Percentiles rank a stretch among this genome's conserved stretches.
These are phyloP conservation scores for Drosophila quadrilineata DNA, from an alignment of 1,140 invertebrate species.

Conservation along the genomic window DNA sequence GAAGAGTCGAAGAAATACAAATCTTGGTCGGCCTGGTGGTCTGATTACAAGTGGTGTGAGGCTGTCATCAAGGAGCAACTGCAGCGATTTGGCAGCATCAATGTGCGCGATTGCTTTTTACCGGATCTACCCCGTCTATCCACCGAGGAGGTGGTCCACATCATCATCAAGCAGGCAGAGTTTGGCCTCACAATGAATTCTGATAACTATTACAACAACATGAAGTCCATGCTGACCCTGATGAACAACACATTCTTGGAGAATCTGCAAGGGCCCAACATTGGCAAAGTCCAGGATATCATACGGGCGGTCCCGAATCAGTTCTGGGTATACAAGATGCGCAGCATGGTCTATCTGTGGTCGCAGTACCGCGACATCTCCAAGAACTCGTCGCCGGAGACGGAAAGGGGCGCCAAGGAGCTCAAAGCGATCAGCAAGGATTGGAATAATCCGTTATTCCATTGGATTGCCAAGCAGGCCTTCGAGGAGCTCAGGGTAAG, in stretches of 20 bases:
- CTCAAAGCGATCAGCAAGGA: slow-evolving; percentile 51
- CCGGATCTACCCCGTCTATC: slow-evolving; percentile 50
- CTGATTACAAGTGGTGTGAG: slow-evolving; percentile 52
- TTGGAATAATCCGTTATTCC: slow-evolving; percentile 56
- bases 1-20: slow-evolving; percentile 48
- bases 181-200: slow-evolving; percentile 52
- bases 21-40: slow-evolving; percentile 54
- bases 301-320: slow-evolving; percentile 56
- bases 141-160: slow-evolving; percentile 56
- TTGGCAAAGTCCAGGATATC: slow-evolving; percentile 45
- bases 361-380: slow-evolving; percentile 45
- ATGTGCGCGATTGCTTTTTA: slow-evolving; percentile 56
- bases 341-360: slow-evolving; percentile 63
- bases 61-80: slow-evolving; percentile 45
- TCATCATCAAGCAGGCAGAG: slow-evolving; percentile 48
- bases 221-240: slow-evolving; percentile 59
- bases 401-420: slow-evolving; percentile 28
- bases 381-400: slow-evolving; percentile 13
- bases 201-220: slow-evolving; percentile 57
- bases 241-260: slow-evolving; percentile 64
- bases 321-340: slow-evolving; percentile 59
- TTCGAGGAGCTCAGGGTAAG: slow-evolving; percentile 52
- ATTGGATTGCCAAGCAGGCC: slow-evolving; percentile 67
- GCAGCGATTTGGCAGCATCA: slow-evolving; percentile 34
- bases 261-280: slow-evolving; percentile 46